These are phyloP conservation scores for Leptonema lineaticorne DNA, from an alignment of 1,140 invertebrate species.

Conservation along the genomic window DNA sequence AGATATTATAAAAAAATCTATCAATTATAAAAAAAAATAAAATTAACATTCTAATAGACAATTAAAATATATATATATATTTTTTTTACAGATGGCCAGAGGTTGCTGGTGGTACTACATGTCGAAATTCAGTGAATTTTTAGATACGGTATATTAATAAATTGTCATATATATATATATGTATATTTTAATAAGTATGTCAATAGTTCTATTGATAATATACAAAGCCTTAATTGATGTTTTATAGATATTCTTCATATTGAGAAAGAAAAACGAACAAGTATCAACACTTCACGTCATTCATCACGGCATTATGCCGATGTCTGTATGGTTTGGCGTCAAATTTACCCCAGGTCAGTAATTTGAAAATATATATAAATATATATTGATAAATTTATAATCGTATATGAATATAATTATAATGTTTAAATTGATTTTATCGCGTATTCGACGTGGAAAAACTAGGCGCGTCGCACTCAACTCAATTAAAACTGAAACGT, in stretches of 20 bases:
- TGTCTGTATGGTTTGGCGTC: constrained; percentile 90
- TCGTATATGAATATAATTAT: no score
- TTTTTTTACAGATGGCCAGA: constrained; percentile 61
- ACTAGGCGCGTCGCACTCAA: no score
- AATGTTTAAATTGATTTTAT: no score
- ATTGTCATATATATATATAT: not conserved
- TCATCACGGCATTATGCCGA: constrained; percentile 90
- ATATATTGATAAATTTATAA: no score
- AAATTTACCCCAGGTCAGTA: constrained; percentile 82
- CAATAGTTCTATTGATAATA: not conserved
- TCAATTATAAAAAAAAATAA: no score
- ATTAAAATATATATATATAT: constrained; percentile 7
- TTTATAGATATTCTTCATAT: constrained; percentile 76
- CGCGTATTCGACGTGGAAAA: no score
- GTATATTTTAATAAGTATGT: no score
- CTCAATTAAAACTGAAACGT: no score
- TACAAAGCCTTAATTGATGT: not conserved
- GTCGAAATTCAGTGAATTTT: constrained; percentile 84
- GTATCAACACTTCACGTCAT: constrained; percentile 87
- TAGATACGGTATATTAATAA: constrained; percentile 68
- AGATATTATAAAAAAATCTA: no score
- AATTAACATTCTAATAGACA: no score
- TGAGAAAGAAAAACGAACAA: constrained; percentile 83
- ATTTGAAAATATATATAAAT: no score
- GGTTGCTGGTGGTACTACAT: constrained; percentile 87